Percentiles rank a stretch among this genome's conserved stretches.
phyloP scores from a whole-genome alignment of 2,888 invertebrate species.

The Dendrolimus pini region DNA sequence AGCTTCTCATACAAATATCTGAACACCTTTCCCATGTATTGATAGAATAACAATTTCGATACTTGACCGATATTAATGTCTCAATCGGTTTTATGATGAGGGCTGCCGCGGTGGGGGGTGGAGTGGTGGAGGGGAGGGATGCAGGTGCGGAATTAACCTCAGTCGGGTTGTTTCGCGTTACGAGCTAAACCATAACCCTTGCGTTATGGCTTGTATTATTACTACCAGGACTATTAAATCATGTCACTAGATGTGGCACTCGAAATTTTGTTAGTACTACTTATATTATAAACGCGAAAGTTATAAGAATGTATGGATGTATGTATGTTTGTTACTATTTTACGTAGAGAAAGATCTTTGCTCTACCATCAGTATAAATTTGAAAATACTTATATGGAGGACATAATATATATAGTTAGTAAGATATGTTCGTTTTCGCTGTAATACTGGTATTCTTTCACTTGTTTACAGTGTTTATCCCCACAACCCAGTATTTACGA shows the following conservation, averaged over 20 bases:
- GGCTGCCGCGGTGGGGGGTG: constrained; percentile 9
- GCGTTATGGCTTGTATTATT: constrained; percentile 65
- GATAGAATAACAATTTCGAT: too few species aligned
- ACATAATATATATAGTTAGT: too few species aligned
- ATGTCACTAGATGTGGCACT: constrained; percentile 26
- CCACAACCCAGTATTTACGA: too few species aligned
- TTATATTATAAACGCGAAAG: too few species aligned
- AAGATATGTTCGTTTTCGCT: too few species aligned
- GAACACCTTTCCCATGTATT: too few species aligned
- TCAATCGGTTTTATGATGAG: not conserved
- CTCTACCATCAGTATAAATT: not conserved
- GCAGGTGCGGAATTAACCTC: constrained; percentile 66
- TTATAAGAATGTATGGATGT: too few species aligned
- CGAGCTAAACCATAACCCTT: constrained; percentile 53
- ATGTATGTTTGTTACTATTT: not conserved
- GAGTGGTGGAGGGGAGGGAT: constrained; percentile 35
- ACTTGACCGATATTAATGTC: not conserved
- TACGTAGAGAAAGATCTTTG: not conserved
- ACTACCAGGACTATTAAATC: constrained; percentile 34
- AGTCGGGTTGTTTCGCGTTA: constrained; percentile 52
- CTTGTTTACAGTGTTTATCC: too few species aligned
- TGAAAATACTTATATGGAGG: too few species aligned
- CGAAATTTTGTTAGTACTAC: too few species aligned
- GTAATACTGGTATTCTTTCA: too few species aligned
- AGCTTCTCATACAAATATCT: too few species aligned